phyloP scores from a whole-genome alignment of 2,113 vertebrate genomes.

The Clupea harengus region DNA sequence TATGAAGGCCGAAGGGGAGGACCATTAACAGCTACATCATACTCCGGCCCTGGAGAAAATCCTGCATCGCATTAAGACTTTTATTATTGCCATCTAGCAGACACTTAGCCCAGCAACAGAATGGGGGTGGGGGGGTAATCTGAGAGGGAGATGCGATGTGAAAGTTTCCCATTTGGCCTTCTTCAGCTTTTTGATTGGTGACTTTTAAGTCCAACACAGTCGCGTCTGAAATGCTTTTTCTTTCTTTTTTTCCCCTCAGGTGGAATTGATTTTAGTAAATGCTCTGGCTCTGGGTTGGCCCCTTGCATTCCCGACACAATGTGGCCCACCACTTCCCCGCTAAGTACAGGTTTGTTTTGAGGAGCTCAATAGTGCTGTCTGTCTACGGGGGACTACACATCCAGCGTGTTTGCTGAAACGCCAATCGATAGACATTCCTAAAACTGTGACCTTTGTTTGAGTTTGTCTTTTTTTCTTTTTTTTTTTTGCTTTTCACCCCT shows the following conservation, averaged over 20 bases:
- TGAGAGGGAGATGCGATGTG: no score
- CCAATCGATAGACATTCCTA: not conserved
- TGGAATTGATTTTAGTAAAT: not conserved
- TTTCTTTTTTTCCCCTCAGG: not conserved
- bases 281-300: not conserved
- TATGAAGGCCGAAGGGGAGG: not conserved
- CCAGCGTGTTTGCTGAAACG: not conserved
- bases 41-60: not conserved
- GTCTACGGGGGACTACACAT: not conserved
- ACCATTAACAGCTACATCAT: not conserved
- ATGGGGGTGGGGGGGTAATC: not conserved
- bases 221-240: no score
- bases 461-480: not conserved
- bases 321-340: not conserved
- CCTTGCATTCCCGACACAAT: not conserved
- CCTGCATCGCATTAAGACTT: not conserved
- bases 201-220: no score
- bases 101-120: not conserved
- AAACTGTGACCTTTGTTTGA: not conserved
- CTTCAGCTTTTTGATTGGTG: no score
- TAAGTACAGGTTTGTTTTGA: not conserved
- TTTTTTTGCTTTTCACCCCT: not conserved
- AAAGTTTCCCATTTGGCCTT: no score
- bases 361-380: not conserved
- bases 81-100: not conserved